Evolutionary conservation across 1,140 invertebrate genomes (phyloP).

Genomic region (Marisa cornuarietis): DNA sequence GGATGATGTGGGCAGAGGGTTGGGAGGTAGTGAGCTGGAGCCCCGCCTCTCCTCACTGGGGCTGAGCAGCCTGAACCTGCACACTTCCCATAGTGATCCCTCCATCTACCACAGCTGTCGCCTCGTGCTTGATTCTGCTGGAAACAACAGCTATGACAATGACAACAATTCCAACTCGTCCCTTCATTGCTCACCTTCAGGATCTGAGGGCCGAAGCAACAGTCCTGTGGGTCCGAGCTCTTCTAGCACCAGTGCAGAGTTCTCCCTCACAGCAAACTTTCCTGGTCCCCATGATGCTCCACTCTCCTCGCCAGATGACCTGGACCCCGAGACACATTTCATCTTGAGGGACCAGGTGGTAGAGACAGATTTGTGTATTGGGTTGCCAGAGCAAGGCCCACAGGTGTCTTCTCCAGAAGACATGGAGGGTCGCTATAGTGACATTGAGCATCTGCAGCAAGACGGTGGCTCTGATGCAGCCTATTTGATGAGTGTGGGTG

Average conservation of each 20-base stretch:
- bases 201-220: slow-evolving; percentile 40
- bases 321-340: slow-evolving; percentile 4
- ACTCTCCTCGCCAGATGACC: slow-evolving; percentile 36
- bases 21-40: slow-evolving; percentile 18
- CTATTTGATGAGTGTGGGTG: no score
- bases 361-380: no score
- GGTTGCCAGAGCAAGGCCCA: no score
- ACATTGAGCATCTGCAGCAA: no score
- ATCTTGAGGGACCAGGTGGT: background rate
- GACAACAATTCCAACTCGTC: slow-evolving; percentile 35
- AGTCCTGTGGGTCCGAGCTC: slow-evolving; percentile 45
- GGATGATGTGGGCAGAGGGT: slow-evolving; percentile 9
- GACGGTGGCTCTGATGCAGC: no score
- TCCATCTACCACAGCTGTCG: slow-evolving; percentile 52
- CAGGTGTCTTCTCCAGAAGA: no score
- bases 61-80: slow-evolving; percentile 40
- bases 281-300: slow-evolving; percentile 39
- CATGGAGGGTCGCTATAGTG: no score
- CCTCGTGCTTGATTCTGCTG: background rate
- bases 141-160: slow-evolving; percentile 8
- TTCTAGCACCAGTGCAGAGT: slow-evolving; percentile 56
- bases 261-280: slow-evolving; percentile 40
- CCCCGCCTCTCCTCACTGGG: slow-evolving; percentile 12
- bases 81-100: slow-evolving; percentile 54
- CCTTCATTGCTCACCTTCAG: slow-evolving; percentile 31